Evolutionary conservation across 2,888 invertebrate genomes (phyloP).

Genomic region (Lobophora halterata): DNA sequence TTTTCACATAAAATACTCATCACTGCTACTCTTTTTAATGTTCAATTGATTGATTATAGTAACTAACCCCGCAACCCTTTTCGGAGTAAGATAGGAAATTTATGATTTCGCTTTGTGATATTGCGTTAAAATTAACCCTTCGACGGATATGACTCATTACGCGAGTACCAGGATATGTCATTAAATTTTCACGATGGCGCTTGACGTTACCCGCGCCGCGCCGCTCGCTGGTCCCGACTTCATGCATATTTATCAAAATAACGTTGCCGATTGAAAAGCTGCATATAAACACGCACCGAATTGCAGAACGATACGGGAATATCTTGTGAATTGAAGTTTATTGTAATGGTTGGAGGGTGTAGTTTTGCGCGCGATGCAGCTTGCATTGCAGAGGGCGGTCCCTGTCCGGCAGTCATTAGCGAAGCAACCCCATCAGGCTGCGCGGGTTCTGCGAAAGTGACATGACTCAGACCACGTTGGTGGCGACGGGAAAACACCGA

Average conservation of each 20-base stretch:
- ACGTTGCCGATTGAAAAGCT: slow-evolving; percentile 78
- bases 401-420: slow-evolving; percentile 73
- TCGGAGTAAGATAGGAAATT: slow-evolving; percentile 52
- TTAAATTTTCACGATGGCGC: slow-evolving; percentile 79
- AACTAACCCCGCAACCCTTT: slow-evolving; percentile 36
- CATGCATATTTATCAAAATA: slow-evolving; percentile 81
- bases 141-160: slow-evolving; percentile 77
- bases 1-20: no score
- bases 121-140: slow-evolving; percentile 74
- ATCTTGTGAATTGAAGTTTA: slow-evolving; percentile 62
- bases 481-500: slow-evolving; percentile 63
- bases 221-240: slow-evolving; percentile 69
- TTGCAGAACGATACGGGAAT: slow-evolving; percentile 52
- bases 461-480: slow-evolving; percentile 61
- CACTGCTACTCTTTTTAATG: no score
- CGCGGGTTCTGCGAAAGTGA: slow-evolving; percentile 65
- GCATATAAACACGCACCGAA: slow-evolving; percentile 77
- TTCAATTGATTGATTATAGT: no score
- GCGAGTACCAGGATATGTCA: slow-evolving; percentile 75
- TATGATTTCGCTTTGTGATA: slow-evolving; percentile 64
- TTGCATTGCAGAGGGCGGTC: slow-evolving; percentile 60
- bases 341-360: slow-evolving; percentile 68
- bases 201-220: slow-evolving; percentile 71
- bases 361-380: slow-evolving; percentile 56
- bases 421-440: slow-evolving; percentile 66